phyloP scores from a whole-genome alignment of 2,113 vertebrate species.

The Suncus etruscus region DNA sequence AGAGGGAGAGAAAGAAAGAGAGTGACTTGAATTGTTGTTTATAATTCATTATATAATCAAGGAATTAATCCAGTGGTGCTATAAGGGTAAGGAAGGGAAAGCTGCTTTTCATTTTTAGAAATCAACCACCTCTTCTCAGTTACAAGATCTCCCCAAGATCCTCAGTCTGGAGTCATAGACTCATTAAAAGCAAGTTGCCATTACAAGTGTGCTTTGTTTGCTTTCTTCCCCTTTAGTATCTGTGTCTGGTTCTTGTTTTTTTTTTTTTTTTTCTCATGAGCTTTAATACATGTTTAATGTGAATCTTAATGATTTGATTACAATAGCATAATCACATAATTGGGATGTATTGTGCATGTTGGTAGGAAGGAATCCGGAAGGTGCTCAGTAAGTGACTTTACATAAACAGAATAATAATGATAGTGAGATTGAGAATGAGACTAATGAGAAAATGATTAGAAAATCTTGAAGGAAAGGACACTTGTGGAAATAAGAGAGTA shows the following conservation, averaged over 20 bases:
- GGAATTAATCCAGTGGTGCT: conserved; percentile 47
- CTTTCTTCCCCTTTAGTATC: conserved; percentile 75
- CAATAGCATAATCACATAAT: conserved; percentile 90
- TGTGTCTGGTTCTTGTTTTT: conserved; percentile 83
- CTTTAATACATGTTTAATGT: conserved; percentile 90
- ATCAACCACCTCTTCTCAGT: conserved; percentile 65
- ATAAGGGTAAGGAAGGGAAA: background rate
- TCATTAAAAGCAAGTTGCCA: conserved; percentile 81
- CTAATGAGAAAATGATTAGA: conserved; percentile 84
- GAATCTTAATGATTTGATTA: conserved; percentile 93
- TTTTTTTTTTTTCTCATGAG: conserved; percentile 84
- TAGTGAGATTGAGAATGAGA: conserved; percentile 77
- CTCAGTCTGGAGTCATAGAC: conserved; percentile 68
- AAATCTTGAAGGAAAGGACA: conserved; percentile 82
- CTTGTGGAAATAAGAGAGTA: conserved; percentile 77
- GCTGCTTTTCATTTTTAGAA: conserved; percentile 76
- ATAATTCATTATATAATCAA: conserved; percentile 63
- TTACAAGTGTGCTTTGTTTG: conserved; percentile 79
- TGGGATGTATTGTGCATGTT: conserved; percentile 88
- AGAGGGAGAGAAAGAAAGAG: background rate
- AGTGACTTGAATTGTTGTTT: conserved; percentile 58
- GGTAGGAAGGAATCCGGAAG: conserved; percentile 85
- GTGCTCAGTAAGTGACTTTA: conserved; percentile 83
- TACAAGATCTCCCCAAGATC: conserved; percentile 77
- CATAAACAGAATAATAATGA: conserved; percentile 86